Evolutionary conservation across 2,888 invertebrate species (phyloP).

Genomic region (Ichneumoninae sp.): DNA sequence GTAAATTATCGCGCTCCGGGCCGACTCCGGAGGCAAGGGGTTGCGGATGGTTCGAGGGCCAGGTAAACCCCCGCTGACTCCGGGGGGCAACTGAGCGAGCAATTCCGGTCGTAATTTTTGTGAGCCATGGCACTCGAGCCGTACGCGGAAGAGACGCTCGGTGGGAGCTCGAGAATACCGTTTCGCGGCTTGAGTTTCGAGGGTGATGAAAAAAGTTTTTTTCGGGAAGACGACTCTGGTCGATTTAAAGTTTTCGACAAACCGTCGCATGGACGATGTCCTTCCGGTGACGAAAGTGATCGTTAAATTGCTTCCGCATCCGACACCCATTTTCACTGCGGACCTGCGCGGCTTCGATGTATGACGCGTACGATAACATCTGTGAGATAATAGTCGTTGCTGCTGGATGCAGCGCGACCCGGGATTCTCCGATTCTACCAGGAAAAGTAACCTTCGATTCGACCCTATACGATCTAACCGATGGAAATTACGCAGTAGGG

Average conservation of each 20-base stretch:
- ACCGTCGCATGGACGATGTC: neutral
- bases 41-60: slow-evolving; percentile 13
- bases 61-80: slow-evolving; percentile 29
- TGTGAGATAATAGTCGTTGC: slow-evolving; percentile 17
- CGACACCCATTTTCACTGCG: slow-evolving; percentile 47
- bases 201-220: neutral
- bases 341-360: slow-evolving; percentile 55
- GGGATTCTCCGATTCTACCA: neutral
- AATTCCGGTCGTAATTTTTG: slow-evolving; percentile 57
- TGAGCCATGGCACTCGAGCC: neutral
- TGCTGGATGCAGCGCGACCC: slow-evolving; percentile 28
- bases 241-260: neutral
- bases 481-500: neutral
- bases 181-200: neutral
- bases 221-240: neutral
- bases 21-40: slow-evolving; percentile 12
- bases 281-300: neutral
- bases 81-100: slow-evolving; percentile 28
- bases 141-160: neutral
- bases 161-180: neutral
- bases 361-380: slow-evolving; percentile 50
- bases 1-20: slow-evolving; percentile 56
- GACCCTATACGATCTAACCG: neutral
- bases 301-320: slow-evolving; percentile 44
- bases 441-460: neutral